Evolutionary conservation across 53 echinoderm and acorn worm species (phyloP), one percentile per base, ranked within the genome.

Genomic region (Temnopleurus reevesii): DNA sequence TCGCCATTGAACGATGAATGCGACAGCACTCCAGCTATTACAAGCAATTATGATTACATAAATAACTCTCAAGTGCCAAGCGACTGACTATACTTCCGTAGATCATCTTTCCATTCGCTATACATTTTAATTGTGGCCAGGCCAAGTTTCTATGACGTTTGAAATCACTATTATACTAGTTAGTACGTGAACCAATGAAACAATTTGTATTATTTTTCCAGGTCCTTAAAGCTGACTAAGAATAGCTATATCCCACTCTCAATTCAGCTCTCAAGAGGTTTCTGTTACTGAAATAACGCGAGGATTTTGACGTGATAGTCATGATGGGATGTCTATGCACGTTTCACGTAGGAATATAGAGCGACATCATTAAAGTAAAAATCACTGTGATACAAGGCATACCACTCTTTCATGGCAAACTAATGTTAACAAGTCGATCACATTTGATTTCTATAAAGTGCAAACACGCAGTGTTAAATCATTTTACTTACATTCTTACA

Each of bases 131-230:
- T 8, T 31, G 63, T 17, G 31, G 63, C 63, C 63, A 33, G 30
- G 63, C 63, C 63, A 63, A 63, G 63, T 63, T 34, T 63, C 63
- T 33, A 33, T 63, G 34, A 63, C 34, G 63, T 5, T 63, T n/a
- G n/a, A n/a, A n/a, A n/a, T n/a, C n/a, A n/a, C n/a, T n/a, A n/a
- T n/a, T n/a, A n/a, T n/a, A n/a, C n/a, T n/a, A n/a, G n/a, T n/a
- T n/a, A n/a, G n/a, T n/a, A n/a, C n/a, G n/a, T n/a, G n/a, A n/a
- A n/a, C n/a, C n/a, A n/a, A n/a, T n/a, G 34, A 63, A 15, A 63
- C 63, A 63, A 30, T 63, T 63, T 34, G 34, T 34, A 12, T 63
- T 9, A 63, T 31, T 63, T 9, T 33, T 63, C 63, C 63, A 63
- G 63, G 63, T 63, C 63, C 63, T 63, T 30, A 34, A 30, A 33